phyloP scores from a whole-genome alignment of 2,888 invertebrate species.

The Netelia virgata region DNA sequence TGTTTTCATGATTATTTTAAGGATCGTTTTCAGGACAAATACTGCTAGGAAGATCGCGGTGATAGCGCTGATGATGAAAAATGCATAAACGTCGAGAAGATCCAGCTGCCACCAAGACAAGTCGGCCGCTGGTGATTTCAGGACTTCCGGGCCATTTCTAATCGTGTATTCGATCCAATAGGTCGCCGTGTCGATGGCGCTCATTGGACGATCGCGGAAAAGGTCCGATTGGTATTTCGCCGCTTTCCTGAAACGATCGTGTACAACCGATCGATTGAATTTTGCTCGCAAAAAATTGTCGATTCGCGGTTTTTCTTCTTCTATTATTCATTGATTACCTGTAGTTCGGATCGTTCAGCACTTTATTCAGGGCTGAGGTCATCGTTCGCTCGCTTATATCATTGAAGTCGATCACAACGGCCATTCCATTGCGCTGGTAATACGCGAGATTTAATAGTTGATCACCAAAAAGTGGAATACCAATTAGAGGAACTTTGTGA shows the following conservation, averaged over 20 bases:
- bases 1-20: neutral
- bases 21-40: slow-evolving; percentile 13
- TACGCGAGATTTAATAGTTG: slow-evolving; percentile 76
- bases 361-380: slow-evolving; percentile 79
- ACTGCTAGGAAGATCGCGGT: neutral
- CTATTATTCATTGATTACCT: slow-evolving; percentile 69
- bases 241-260: slow-evolving; percentile 74
- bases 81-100: slow-evolving; percentile 72
- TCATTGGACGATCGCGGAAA: slow-evolving; percentile 76
- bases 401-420: slow-evolving; percentile 67
- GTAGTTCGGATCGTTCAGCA: slow-evolving; percentile 83
- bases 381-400: slow-evolving; percentile 81
- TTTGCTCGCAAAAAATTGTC: neutral
- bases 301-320: neutral
- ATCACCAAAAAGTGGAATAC: slow-evolving; percentile 77
- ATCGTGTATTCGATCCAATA: slow-evolving; percentile 76
- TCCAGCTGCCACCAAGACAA: slow-evolving; percentile 74
- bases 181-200: slow-evolving; percentile 71
- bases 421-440: slow-evolving; percentile 73
- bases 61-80: slow-evolving; percentile 21
- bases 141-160: slow-evolving; percentile 68
- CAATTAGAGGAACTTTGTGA: slow-evolving; percentile 76
- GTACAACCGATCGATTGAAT: neutral
- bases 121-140: slow-evolving; percentile 71
- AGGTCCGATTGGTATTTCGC: slow-evolving; percentile 73